Evolutionary conservation across 2,797 vertebrate genomes (phyloP).

Genomic region (Rhynchonycteris naso): DNA sequence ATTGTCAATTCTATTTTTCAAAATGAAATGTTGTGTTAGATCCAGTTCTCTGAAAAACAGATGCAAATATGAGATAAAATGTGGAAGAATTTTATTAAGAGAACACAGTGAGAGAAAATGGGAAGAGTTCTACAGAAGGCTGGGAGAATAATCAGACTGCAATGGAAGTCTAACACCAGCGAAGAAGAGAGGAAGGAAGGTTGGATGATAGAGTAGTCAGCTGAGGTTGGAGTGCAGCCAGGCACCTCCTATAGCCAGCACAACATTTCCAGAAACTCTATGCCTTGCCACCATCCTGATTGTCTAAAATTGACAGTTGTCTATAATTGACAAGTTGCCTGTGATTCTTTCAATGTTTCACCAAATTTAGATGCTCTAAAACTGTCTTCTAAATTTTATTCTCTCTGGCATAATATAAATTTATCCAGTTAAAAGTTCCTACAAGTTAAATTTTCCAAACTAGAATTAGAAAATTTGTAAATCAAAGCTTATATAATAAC

Average conservation of each 20-base stretch:
- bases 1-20: neutral
- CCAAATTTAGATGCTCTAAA: conserved; percentile 3
- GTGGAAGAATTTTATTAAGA: neutral
- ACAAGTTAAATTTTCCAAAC: neutral
- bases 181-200: neutral
- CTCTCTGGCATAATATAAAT: neutral
- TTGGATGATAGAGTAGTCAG: neutral
- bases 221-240: neutral
- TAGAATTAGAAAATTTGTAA: neutral
- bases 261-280: neutral
- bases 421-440: neutral
- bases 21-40: neutral
- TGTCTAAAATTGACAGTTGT: neutral
- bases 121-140: neutral
- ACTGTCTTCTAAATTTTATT: neutral
- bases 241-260: neutral
- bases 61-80: neutral
- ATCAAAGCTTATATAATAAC: neutral
- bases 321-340: neutral
- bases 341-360: neutral
- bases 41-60: neutral
- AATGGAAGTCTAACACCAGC: neutral
- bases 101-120: neutral
- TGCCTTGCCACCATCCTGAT: neutral
- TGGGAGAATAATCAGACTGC: neutral